phyloP scores from a whole-genome alignment of 2,888 invertebrate genomes.

The Orthosia cruda region DNA sequence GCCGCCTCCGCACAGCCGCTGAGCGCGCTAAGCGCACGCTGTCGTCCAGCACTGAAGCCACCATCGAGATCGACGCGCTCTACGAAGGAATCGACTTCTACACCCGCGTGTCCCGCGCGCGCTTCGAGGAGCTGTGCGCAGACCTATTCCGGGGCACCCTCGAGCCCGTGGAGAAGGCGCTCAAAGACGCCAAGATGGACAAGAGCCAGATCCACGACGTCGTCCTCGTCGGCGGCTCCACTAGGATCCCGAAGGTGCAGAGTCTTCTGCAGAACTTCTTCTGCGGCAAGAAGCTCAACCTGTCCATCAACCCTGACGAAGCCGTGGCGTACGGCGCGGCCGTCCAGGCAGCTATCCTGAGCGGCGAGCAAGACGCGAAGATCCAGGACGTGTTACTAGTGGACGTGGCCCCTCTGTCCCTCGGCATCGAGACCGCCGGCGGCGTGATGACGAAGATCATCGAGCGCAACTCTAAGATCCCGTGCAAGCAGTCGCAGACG shows the following conservation, averaged over 20 bases:
- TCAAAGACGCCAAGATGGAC: conserved; percentile 95
- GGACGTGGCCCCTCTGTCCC: conserved; percentile 93
- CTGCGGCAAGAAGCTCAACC: conserved; percentile 94
- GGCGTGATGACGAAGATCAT: conserved; percentile 96
- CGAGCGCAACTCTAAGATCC: conserved; percentile 94
- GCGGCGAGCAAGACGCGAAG: conserved; percentile 94
- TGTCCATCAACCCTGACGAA: conserved; percentile 96
- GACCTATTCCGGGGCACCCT: conserved; percentile 94
- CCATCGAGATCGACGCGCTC: conserved; percentile 95
- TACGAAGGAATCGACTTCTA: conserved; percentile 94
- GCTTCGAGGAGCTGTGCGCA: conserved; percentile 95
- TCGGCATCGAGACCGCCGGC: conserved; percentile 95
- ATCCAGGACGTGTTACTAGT: conserved; percentile 94
- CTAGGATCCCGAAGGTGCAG: conserved; percentile 95
- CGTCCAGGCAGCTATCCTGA: conserved; percentile 94
- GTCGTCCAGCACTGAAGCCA: conserved; percentile 95
- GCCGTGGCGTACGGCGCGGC: conserved; percentile 96
- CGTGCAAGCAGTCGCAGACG: conserved; percentile 94
- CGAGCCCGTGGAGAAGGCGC: conserved; percentile 95
- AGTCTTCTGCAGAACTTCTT: conserved; percentile 95
- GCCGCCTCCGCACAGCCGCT: conserved; percentile 94
- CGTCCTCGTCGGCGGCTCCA: conserved; percentile 96
- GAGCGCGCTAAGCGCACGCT: conserved; percentile 95
- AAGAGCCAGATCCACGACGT: conserved; percentile 95
- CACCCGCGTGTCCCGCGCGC: conserved; percentile 94